Percentiles rank a stretch among this genome's conserved stretches.
Evolutionary conservation across 2,888 invertebrate species (phyloP).

Genomic region (Ophioninae sp.): DNA sequence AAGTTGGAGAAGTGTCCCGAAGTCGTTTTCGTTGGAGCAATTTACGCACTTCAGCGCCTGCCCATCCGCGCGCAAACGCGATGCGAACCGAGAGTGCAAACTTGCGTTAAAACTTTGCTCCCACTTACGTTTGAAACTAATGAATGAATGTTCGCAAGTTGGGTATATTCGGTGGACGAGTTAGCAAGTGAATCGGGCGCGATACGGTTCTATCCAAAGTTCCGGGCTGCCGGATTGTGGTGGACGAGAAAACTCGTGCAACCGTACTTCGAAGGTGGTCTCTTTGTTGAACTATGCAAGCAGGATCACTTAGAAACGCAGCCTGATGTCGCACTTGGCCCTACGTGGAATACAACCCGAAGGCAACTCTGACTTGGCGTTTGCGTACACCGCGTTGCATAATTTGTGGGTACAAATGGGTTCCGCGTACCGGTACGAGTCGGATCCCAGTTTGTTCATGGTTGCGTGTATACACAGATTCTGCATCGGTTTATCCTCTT

Average conservation of each 20-base stretch:
- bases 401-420: slow-evolving; percentile 31
- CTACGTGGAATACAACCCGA: slow-evolving; percentile 39
- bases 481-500: background rate
- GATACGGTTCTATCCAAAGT: slow-evolving; percentile 30
- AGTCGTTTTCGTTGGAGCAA: background rate
- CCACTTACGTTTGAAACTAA: background rate
- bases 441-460: slow-evolving; percentile 29
- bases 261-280: slow-evolving; percentile 9
- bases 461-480: background rate
- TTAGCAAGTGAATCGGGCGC: slow-evolving; percentile 27
- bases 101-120: slow-evolving; percentile 18
- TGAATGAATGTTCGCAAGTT: background rate
- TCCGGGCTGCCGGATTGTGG: slow-evolving; percentile 14
- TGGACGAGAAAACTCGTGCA: slow-evolving; percentile 23
- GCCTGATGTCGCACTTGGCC: slow-evolving; percentile 1
- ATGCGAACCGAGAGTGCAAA: slow-evolving; percentile 8
- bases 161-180: slow-evolving; percentile 3
- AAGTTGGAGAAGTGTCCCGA: background rate
- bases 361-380: slow-evolving; percentile 45
- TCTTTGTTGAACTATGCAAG: slow-evolving; percentile 6
- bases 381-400: slow-evolving; percentile 43
- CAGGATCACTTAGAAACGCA: slow-evolving; percentile 13
- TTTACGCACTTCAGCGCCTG: background rate
- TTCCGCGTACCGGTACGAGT: slow-evolving; percentile 38
- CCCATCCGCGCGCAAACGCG: background rate